These are phyloP conservation scores for Callipepla squamata DNA, from an alignment of 2,113 vertebrate species.

Conservation along the genomic window DNA sequence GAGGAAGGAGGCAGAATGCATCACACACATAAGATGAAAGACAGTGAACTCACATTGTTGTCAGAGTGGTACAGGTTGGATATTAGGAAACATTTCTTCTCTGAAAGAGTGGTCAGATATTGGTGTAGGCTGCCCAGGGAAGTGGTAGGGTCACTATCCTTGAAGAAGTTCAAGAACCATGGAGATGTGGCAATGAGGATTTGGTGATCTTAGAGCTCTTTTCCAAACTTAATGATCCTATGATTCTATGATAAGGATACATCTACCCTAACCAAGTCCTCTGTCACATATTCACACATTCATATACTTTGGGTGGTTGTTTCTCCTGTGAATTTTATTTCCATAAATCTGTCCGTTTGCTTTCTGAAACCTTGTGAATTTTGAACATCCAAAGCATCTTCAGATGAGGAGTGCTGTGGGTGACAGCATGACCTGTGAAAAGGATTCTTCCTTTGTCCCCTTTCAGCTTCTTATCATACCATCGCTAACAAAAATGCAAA, in stretches of 20 bases:
- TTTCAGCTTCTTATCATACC: not conserved
- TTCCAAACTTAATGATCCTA: too few relatives aligned
- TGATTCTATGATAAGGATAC: not conserved
- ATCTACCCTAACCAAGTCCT: not conserved
- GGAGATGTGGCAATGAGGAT: too few relatives aligned
- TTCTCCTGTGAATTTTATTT: not conserved
- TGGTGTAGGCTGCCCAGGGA: too few relatives aligned
- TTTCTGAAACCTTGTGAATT: not conserved
- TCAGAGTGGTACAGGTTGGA: too few relatives aligned
- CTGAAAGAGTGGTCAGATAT: too few relatives aligned
- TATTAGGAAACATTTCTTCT: too few relatives aligned
- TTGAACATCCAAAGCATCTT: not conserved
- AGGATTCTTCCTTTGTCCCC: not conserved
- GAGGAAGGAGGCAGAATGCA: not conserved
- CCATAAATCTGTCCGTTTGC: not conserved
- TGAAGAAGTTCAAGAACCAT: too few relatives aligned
- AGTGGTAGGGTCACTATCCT: too few relatives aligned
- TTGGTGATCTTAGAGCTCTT: too few relatives aligned
- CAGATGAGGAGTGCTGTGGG: not conserved
- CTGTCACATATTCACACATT: not conserved
- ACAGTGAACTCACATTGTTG: too few relatives aligned
- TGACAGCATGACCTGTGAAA: not conserved
- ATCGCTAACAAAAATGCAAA: not conserved
- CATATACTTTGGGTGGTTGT: not conserved
- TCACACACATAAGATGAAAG: too few relatives aligned